Evolutionary conservation across 2,797 vertebrate species (phyloP), one percentile per base, ranked within the genome.

Genomic region (Poeciliopsis turneri): DNA sequence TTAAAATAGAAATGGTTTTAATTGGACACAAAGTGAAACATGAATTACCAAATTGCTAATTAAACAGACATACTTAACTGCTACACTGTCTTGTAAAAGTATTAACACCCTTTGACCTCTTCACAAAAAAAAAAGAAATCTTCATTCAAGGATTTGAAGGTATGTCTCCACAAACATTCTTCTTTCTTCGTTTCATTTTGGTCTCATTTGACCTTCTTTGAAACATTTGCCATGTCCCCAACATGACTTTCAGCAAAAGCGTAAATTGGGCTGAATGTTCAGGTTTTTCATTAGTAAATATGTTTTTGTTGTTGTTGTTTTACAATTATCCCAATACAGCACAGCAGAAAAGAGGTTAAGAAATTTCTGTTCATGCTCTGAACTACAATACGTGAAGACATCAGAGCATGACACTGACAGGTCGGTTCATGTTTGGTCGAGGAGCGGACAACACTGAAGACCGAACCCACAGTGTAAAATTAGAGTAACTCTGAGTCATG

Each of bases 401-500:
- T 51, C 18, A 51, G 43, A 72, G n/a, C 79, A 25, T 45, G 57
- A 71, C 11, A 64, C 25, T 28, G 9, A 25, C 13, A 30, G 47
- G 68, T 53, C 15, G 46, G 47, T 75, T 47, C 28, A 12, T 81
- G 72, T 77, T 76, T 76, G 39, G 36, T 36, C 33, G 46, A 59
- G 69, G 46, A 59, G 79, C 12, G 55, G 75, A 46, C 75, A 25
- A 51, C 10, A 39, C 66, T 78, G 69, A 75, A 69, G 49, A 30
- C 51, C 66, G 57, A 59, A 78, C 72, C 49, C 33, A 47, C 64
- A 46, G 74, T 72, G 78, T 87, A 92, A 93, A 86, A 86, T 86
- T 93, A 93, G 77, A 90, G 83, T 87, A 72, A 81, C 77, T 89
- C 89, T 94, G 92, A 93, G 90, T 93, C 92, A 93, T 91, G 87